Conservation (phyloP, 2,888 invertebrate species). For the Ceriagrion tenellum region DNA sequence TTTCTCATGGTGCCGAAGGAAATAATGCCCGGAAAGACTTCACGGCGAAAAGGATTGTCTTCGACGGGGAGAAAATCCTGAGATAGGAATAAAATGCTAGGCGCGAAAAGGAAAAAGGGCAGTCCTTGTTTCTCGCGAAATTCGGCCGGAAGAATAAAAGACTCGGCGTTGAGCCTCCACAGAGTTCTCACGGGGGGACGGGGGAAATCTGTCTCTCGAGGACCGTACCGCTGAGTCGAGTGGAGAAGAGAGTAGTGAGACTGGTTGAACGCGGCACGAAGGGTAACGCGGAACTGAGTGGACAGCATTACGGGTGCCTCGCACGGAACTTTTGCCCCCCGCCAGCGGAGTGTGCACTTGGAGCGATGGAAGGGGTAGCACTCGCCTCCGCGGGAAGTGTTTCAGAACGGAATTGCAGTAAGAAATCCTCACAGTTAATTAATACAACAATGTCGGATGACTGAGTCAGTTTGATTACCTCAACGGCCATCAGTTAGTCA, state of each 20-base stretch:
- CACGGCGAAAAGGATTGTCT: not conserved
- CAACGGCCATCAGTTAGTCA: too few species aligned
- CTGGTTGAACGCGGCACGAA: not conserved
- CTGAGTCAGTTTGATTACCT: too few species aligned
- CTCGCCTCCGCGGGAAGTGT: constrained; percentile 40
- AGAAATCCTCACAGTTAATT: too few species aligned
- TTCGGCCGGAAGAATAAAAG: not conserved
- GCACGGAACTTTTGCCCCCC: constrained; percentile 44
- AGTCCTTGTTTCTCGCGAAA: constrained; percentile 23
- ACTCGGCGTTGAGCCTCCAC: not conserved
- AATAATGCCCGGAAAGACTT: not conserved
- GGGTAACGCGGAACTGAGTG: constrained; percentile 47
- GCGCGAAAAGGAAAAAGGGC: not conserved
- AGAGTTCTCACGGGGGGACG: constrained; percentile 17
- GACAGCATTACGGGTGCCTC: not conserved
- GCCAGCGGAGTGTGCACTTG: constrained; percentile 32
- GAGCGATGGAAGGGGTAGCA: not conserved
- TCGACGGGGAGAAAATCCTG: not conserved
- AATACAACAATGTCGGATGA: too few species aligned
- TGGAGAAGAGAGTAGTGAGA: not conserved
- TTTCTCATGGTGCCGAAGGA: not conserved
- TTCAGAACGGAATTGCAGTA: constrained; percentile 19
- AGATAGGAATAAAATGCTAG: not conserved
- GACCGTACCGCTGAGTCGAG: not conserved
- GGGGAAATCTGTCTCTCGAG: constrained; percentile 53